These are phyloP conservation scores for Micromys minutus DNA, from an alignment of 2,113 vertebrate species.

Conservation along the genomic window DNA sequence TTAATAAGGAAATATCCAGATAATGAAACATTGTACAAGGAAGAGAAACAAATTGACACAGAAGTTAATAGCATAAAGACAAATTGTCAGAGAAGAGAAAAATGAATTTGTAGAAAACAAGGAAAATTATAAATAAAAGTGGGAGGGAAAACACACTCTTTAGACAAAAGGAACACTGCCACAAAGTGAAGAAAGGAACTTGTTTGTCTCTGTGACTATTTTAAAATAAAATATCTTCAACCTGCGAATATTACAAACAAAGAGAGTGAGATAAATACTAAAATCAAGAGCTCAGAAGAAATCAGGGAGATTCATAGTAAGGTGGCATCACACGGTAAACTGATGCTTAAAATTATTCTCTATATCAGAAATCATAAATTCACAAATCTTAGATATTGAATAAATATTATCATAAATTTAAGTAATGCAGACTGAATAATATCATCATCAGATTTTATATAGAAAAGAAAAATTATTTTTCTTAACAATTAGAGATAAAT, in stretches of 20 bases:
- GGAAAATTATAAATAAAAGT: background rate
- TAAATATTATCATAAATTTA: background rate
- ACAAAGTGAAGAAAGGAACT: background rate
- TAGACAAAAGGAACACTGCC: background rate
- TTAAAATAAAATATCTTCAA: too few species aligned
- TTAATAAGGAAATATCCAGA: background rate
- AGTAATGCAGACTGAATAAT: background rate
- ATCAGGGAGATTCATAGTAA: background rate
- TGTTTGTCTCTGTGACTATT: accelerated
- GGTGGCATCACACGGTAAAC: background rate
- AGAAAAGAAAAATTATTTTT: background rate
- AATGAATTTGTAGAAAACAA: background rate
- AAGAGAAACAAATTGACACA: background rate
- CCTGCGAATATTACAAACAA: background rate
- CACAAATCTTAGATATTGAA: background rate
- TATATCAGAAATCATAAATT: background rate
- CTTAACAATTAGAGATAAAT: background rate
- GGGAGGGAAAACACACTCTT: background rate
- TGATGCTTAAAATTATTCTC: background rate
- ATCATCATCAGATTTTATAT: background rate
- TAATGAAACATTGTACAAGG: background rate
- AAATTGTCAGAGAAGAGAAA: background rate
- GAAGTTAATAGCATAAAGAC: background rate
- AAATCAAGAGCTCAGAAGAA: background rate
- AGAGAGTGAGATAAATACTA: background rate